phyloP scores from a whole-genome alignment of 2,797 vertebrate species.

The Lepus townsendii region DNA sequence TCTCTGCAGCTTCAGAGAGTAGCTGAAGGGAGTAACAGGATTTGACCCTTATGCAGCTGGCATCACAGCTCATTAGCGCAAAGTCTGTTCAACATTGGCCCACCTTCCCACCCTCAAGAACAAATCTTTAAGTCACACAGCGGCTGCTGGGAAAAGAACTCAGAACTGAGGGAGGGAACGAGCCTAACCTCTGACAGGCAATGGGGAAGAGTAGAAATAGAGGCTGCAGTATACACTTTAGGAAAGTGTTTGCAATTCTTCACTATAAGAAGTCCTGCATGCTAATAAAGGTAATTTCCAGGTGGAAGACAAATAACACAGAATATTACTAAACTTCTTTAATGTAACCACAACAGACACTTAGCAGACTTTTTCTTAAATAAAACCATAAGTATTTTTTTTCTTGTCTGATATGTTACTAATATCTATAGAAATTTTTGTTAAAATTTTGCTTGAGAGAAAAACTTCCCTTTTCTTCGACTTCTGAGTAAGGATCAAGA shows the following conservation, averaged over 20 bases:
- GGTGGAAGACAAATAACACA: neutral
- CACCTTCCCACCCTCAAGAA: constrained; percentile 72
- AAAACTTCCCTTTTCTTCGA: constrained; percentile 5
- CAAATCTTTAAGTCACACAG: constrained; percentile 83
- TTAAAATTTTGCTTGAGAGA: constrained; percentile 19
- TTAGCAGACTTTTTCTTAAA: neutral
- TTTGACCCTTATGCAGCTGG: constrained; percentile 87
- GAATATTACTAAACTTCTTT: neutral
- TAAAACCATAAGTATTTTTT: neutral
- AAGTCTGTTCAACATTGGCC: constrained; percentile 86
- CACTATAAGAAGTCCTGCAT: neutral
- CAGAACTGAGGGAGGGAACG: constrained; percentile 57
- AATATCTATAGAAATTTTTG: neutral
- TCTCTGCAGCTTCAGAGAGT: constrained; percentile 79
- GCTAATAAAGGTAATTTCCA: neutral
- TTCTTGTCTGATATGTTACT: neutral
- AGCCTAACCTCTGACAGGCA: neutral
- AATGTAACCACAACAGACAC: neutral
- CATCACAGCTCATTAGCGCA: constrained; percentile 89
- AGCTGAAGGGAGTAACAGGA: constrained; percentile 87
- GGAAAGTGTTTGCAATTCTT: neutral
- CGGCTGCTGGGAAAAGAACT: constrained; percentile 81
- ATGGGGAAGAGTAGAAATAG: neutral
- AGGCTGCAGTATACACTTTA: neutral
- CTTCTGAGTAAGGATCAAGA: constrained; percentile 53